Base-by-base conservation (phyloP, 1,140 invertebrate genomes). In the Leucophenga varia region DNA sequence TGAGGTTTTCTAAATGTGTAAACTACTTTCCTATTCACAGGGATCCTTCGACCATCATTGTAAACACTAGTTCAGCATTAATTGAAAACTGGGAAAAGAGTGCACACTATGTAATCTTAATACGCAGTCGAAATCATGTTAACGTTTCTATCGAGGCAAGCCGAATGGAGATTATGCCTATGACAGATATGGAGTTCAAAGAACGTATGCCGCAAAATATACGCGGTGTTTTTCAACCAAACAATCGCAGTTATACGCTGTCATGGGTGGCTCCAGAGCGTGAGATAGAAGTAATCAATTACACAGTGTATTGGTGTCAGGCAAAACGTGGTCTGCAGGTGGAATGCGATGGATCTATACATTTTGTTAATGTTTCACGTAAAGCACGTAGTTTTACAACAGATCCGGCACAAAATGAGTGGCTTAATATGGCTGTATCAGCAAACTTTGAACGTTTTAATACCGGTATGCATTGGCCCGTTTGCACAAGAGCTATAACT, bases 251-350 rank as follows among this genome's bases (percentile, higher is more conserved):
- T 41, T 67, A 59, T 22, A 71, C 60, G 30, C 47, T 73, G 1
- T 56, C 57, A 32, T 73, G 70, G 70, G 52, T 54, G 48, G 42
- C 63, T n/a, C 70, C 70, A 1, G 41, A 53, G n/a, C 52, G 59
- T 35, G 20, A 7, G 2, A 5, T 13, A 1, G 41, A 49, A 2
- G 37, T 73, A n/a, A 31, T 41, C 6, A 55, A 65, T 49, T 73
- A 70, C 41, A 73, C 70, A 0, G 64, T 73, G 0, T 73, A 60
- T 51, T 73, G 70, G 70, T 73, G 70, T 43, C 48, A 55, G 2
- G 38, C 65, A 1, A 63, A 60, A 34, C 51, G 53, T 7, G 61
- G 49, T 5, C 38, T 53, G 6, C 49, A 45, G 6, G 59, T 57
- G 10, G 64, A 71, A 20, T 73, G 70, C 45, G 47, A 63, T 8